Conservation (phyloP, 2,113 vertebrate species). For the Poecilia latipinna region DNA sequence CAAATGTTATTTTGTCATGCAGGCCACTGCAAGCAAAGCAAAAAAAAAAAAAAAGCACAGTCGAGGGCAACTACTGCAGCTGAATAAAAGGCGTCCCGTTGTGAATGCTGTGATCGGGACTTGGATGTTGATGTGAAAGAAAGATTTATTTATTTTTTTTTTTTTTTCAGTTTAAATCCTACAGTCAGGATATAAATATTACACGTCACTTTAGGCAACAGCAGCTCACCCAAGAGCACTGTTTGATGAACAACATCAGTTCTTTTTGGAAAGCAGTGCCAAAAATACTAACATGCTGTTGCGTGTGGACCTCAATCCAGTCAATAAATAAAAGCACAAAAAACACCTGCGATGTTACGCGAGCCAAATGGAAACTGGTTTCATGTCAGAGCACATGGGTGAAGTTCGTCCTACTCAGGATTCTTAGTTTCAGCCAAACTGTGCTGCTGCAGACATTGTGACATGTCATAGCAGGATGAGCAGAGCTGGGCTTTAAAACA, state of each 20-base stretch:
- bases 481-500: background rate
- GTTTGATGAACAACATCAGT: background rate
- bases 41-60: no score
- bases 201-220: background rate
- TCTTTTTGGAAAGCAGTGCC: no score
- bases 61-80: no score
- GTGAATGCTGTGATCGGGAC: no score
- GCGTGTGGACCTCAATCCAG: background rate
- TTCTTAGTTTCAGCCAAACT: background rate
- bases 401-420: background rate
- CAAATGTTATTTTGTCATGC: no score
- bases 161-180: no score
- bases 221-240: background rate
- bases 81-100: no score
- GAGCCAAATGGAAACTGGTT: background rate
- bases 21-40: no score
- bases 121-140: no score
- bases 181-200: background rate
- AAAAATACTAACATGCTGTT: background rate
- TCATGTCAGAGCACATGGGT: no score
- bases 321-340: background rate
- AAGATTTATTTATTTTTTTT: no score
- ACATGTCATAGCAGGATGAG: conserved; percentile 3
- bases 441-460: background rate
- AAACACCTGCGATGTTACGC: background rate